Conservation (phyloP, 1,140 invertebrate species). For the Heliothis subflexa region DNA sequence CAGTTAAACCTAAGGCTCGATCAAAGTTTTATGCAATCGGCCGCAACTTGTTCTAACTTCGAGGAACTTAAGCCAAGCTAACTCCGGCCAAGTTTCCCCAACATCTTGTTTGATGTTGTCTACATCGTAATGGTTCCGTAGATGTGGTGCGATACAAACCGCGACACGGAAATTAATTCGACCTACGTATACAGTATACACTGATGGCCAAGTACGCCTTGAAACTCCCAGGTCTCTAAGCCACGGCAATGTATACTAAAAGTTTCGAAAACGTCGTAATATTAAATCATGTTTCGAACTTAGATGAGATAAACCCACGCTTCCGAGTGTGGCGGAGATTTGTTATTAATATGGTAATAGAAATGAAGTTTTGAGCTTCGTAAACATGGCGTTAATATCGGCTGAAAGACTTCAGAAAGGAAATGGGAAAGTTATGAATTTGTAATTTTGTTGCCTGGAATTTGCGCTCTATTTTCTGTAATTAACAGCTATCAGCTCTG, state of each 20-base stretch:
- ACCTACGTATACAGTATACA: constrained; percentile 41
- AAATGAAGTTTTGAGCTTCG: constrained; percentile 9
- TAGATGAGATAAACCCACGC: constrained; percentile 31
- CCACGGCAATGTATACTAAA: constrained; percentile 37
- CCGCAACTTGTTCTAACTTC: constrained; percentile 47
- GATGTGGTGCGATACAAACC: constrained; percentile 56
- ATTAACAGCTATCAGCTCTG: too few species aligned
- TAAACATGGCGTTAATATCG: constrained; percentile 3
- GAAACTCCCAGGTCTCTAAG: not conserved
- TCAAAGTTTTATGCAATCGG: constrained; percentile 49
- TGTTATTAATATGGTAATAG: constrained; percentile 38
- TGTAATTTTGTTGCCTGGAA: not conserved
- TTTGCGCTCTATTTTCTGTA: not conserved
- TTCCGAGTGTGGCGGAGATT: constrained; percentile 8
- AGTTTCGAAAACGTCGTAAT: constrained; percentile 34
- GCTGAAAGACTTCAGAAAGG: constrained; percentile 26
- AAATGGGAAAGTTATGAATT: constrained; percentile 16
- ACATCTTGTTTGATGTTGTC: constrained; percentile 62
- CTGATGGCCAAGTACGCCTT: not conserved
- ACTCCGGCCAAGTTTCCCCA: constrained; percentile 50
- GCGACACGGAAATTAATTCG: constrained; percentile 56
- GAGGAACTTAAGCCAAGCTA: constrained; percentile 42
- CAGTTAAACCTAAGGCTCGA: constrained; percentile 36
- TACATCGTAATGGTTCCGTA: constrained; percentile 54
- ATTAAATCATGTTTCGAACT: constrained; percentile 37